Evolutionary conservation across 2,797 vertebrate species (phyloP).

Genomic region (Decapterus maruadsi): DNA sequence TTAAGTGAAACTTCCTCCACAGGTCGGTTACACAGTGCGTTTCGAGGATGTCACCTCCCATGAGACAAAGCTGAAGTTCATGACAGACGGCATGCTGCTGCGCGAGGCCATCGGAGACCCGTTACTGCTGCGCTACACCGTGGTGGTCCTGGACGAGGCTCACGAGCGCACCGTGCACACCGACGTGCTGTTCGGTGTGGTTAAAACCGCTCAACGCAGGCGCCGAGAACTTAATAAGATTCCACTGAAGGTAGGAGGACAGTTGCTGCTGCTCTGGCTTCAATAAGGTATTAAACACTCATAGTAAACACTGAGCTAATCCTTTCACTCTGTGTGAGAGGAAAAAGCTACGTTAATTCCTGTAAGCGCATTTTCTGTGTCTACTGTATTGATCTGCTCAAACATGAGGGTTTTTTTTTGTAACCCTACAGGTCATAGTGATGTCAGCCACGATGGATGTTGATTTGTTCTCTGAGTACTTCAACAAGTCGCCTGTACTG

Average conservation of each 20-base stretch:
- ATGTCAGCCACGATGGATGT: slow-evolving; percentile 99
- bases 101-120: slow-evolving; percentile 95
- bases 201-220: slow-evolving; percentile 91
- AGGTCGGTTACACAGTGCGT: slow-evolving; percentile 97
- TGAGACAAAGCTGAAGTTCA: slow-evolving; percentile 93
- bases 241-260: slow-evolving; percentile 88
- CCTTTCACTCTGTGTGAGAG: not conserved
- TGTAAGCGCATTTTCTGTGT: not conserved
- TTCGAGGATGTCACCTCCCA: slow-evolving; percentile 94
- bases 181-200: slow-evolving; percentile 95
- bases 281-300: not conserved
- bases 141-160: slow-evolving; percentile 95
- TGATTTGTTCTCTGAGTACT: slow-evolving; percentile 96
- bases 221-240: slow-evolving; percentile 89
- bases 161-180: slow-evolving; percentile 97
- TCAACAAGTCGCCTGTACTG: slow-evolving; percentile 94
- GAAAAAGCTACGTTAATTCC: not conserved
- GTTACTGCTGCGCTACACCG: slow-evolving; percentile 90
- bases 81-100: slow-evolving; percentile 97
- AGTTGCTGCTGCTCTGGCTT: not conserved
- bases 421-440: slow-evolving; percentile 88
- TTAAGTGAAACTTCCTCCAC: not conserved
- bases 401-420: not conserved
- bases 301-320: not conserved
- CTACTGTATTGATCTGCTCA: not conserved